phyloP scores from a whole-genome alignment of 2,113 vertebrate genomes.

The Crotalus helleri region DNA sequence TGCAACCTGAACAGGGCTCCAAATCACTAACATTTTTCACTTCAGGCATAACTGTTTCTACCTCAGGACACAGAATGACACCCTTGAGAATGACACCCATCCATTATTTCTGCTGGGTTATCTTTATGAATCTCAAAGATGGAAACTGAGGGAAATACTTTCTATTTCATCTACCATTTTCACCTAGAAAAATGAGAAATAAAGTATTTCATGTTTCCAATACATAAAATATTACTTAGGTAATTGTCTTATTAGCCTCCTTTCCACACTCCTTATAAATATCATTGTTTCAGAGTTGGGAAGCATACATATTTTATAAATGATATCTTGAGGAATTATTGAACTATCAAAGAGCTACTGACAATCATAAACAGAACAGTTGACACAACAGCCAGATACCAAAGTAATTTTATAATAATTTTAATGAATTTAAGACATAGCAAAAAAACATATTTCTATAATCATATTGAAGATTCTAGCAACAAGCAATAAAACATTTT shows the following conservation, averaged over 20 bases:
- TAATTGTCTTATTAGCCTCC: neutral
- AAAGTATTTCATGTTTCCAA: neutral
- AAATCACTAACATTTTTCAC: neutral
- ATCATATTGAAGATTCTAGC: neutral
- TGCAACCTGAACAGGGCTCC: neutral
- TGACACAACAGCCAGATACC: neutral
- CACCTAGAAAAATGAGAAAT: neutral
- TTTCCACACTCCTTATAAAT: neutral
- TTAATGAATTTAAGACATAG: conserved; percentile 1
- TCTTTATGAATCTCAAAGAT: neutral
- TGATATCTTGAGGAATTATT: neutral
- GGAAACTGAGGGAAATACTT: neutral
- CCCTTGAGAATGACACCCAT: neutral
- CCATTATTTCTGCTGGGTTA: neutral
- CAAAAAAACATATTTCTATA: neutral
- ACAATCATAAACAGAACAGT: neutral
- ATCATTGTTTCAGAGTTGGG: neutral
- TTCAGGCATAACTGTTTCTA: neutral
- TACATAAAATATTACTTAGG: neutral
- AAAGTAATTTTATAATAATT: neutral
- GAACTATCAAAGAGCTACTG: neutral
- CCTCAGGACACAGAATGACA: neutral
- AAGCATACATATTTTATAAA: neutral
- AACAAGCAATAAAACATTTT: neutral
- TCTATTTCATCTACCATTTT: neutral